phyloP scores from a whole-genome alignment of 2,888 invertebrate species.

The Pseudococcus longispinus region DNA sequence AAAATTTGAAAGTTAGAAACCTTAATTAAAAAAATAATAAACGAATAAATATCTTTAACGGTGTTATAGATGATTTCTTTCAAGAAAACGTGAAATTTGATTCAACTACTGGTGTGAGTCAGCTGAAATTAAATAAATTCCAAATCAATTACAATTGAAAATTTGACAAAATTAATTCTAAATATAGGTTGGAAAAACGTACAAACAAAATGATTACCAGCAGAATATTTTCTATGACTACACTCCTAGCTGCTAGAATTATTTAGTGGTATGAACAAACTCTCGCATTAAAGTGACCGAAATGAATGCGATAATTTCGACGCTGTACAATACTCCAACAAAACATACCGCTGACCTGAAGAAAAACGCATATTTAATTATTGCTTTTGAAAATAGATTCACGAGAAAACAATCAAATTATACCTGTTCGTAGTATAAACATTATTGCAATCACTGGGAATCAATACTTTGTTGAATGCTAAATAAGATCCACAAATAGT shows the following conservation, averaged over 20 bases:
- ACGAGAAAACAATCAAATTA: not conserved
- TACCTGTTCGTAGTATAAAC: not conserved
- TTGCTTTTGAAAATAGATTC: not conserved
- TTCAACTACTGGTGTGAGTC: too few species aligned
- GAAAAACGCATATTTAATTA: not conserved
- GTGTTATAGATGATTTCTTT: too few species aligned
- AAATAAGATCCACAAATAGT: conserved; percentile 28
- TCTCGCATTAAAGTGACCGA: conserved; percentile 20
- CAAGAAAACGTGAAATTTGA: too few species aligned
- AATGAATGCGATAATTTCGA: conserved; percentile 25
- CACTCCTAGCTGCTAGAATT: not conserved
- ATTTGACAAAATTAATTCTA: too few species aligned
- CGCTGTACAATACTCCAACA: conserved; percentile 35
- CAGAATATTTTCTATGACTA: too few species aligned
- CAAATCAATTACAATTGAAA: too few species aligned
- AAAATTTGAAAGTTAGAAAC: too few species aligned
- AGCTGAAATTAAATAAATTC: too few species aligned
- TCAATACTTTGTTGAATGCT: not conserved
- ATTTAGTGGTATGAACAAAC: not conserved
- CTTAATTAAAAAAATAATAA: too few species aligned
- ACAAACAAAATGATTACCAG: too few species aligned
- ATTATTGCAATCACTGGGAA: conserved; percentile 11
- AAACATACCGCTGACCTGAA: conserved; percentile 29
- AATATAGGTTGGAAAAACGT: too few species aligned
- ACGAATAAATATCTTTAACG: too few species aligned